Evolutionary conservation across 2,797 vertebrate species (phyloP), one percentile per base, ranked within the genome.

Genomic region (Myotis myotis): DNA sequence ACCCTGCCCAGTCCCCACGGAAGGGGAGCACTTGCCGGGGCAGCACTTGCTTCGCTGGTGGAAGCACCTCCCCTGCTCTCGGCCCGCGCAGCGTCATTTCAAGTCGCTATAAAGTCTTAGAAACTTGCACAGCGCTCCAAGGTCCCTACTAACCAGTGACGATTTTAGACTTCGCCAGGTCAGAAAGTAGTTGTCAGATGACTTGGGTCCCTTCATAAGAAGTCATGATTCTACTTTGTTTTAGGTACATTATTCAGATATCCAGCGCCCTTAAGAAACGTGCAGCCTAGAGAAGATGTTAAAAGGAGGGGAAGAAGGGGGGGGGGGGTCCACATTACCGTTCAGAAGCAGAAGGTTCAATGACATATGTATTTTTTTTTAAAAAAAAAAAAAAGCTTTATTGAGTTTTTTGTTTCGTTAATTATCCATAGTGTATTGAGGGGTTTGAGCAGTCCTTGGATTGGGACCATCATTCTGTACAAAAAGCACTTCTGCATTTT

Each of bases 401-500:
- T 55, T 78, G 62, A 76, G 2, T 91, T 28, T 81, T 79, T 1
- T 80, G 66, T 76, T 87, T 87, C 16, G 1, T 88, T 80, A 62
- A 62, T 82, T 91, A 88, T 66, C 51, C n/a, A 47, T 44, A 90
- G 38, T 30, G 23, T 76, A 79, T 90, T 79, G 71, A 87, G 47
- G 8, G 17, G 16, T 79, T 84, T 87, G 71, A 70, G 71, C n/a
- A 41, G 25, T 88, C 57, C 36, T 62, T 81, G 75, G 84, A 51
- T 84, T 75, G 41, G 68, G 28, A 91, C 82, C 28, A n/a, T 71
- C 51, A 74, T 81, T 62, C 44, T 19, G 44, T 49, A n/a, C 44
- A 78, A 72, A 92, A 92, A 81, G 33, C 28, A 38, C 62, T 76
- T 95, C 5, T 75, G 5, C 62, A 49, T 94, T 66, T 89, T 87